A percentile compares a stretch with the other conserved stretches of the same genome.
phyloP scores from a whole-genome alignment of 2,888 invertebrate species.

The Coelogynopora nodosa region DNA sequence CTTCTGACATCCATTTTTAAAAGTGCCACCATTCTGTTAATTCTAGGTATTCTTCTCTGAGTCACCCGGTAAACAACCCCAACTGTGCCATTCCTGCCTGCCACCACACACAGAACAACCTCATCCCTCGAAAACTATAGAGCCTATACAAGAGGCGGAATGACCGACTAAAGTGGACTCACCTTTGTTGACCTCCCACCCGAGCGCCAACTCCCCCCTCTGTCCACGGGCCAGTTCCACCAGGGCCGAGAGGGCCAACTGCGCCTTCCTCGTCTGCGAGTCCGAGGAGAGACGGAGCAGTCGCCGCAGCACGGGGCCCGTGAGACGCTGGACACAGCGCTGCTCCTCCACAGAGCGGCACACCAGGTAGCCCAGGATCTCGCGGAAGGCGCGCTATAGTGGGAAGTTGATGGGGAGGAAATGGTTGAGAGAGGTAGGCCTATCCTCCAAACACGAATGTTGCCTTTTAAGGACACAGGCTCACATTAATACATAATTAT shows the following conservation, averaged over 20 bases:
- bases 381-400: conserved; percentile 37
- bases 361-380: conserved; percentile 35
- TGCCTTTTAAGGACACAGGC: too few species aligned
- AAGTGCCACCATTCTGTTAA: too few species aligned
- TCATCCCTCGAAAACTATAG: too few species aligned
- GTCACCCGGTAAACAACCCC: too few species aligned
- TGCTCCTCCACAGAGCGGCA: conserved; percentile 1
- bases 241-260: conserved; percentile 61
- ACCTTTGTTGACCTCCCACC: conserved; percentile 53
- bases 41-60: too few species aligned
- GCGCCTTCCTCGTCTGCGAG: conserved; percentile 60
- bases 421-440: too few species aligned
- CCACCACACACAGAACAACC: too few species aligned
- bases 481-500: too few species aligned
- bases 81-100: too few species aligned
- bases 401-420: too few species aligned
- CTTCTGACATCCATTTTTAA: too few species aligned
- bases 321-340: conserved; percentile 13
- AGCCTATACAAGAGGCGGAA: background rate
- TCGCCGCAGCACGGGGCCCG: conserved; percentile 21
- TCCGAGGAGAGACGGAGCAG: conserved; percentile 22
- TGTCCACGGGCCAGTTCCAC: conserved; percentile 62
- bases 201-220: conserved; percentile 61
- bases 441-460: too few species aligned
- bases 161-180: background rate